Conservation (phyloP, 64 coral and sea anemone species). For the Montipora cactus region DNA sequence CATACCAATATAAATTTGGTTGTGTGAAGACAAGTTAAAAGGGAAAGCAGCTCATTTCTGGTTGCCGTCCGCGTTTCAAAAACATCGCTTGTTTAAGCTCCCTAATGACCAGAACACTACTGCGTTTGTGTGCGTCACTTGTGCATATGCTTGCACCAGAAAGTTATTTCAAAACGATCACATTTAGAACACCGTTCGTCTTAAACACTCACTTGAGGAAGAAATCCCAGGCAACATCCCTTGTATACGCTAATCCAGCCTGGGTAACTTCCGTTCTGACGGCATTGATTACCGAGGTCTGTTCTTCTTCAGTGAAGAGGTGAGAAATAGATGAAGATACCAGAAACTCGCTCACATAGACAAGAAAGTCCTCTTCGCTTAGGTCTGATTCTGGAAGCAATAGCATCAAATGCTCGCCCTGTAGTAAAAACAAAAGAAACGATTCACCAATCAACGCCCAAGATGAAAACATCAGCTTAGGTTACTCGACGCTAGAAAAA, state of each 20-base stretch:
- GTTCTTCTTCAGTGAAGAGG: slow-evolving; percentile 95
- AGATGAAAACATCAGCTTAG: background rate
- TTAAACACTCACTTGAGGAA: slow-evolving; percentile 86
- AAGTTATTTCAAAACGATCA: background rate
- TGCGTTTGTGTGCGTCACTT: too few species aligned
- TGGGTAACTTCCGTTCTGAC: slow-evolving; percentile 98
- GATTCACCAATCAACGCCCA: background rate
- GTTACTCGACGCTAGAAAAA: background rate
- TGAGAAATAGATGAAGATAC: slow-evolving; percentile 94
- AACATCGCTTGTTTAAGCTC: too few species aligned
- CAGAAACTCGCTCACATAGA: slow-evolving; percentile 95
- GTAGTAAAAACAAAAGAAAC: background rate
- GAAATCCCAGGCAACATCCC: slow-evolving; percentile 98
- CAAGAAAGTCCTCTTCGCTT: slow-evolving; percentile 81
- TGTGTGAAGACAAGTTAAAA: too few species aligned
- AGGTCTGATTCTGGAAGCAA: slow-evolving; percentile 92
- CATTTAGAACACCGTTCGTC: background rate
- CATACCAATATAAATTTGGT: too few species aligned
- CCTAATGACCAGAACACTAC: too few species aligned
- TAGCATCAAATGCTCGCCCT: slow-evolving; percentile 94
- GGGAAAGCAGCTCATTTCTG: too few species aligned
- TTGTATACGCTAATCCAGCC: slow-evolving; percentile 93
- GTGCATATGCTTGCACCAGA: too few species aligned
- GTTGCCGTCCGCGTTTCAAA: too few species aligned
- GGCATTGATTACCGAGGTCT: slow-evolving; percentile 94